These are phyloP conservation scores for Trachelipus rathkii DNA, from an alignment of 1,140 invertebrate species.

Conservation along the genomic window DNA sequence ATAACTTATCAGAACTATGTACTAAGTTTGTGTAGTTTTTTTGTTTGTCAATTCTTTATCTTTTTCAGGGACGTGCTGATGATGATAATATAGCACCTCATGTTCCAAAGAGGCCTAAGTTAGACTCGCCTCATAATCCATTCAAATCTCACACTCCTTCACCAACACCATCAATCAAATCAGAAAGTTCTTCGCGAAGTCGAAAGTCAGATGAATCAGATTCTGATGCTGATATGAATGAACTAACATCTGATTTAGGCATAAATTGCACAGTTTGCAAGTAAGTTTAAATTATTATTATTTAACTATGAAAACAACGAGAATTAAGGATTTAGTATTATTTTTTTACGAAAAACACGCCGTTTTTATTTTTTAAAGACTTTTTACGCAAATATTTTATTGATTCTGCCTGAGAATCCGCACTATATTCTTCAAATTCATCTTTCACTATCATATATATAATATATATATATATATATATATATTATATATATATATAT, in stretches of 20 bases:
- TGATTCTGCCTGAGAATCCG: no score
- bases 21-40: no score
- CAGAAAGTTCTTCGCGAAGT: constrained; percentile 22
- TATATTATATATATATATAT: no score
- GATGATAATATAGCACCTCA: background rate
- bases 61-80: background rate
- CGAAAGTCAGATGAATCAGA: constrained; percentile 28
- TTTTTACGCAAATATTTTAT: no score
- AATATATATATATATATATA: no score
- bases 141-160: constrained; percentile 27
- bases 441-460: no score
- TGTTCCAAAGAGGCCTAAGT: background rate
- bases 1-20: no score
- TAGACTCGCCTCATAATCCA: background rate
- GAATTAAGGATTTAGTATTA: no score
- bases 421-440: no score
- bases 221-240: constrained; percentile 33
- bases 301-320: no score
- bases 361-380: no score
- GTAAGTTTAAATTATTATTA: constrained; percentile 27
- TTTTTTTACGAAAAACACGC: no score
- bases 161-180: constrained; percentile 28
- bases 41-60: background rate
- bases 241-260: constrained; percentile 32
- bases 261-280: constrained; percentile 44